phyloP scores from a whole-genome alignment of 1,140 invertebrate genomes.

The Magallana gigas region DNA sequence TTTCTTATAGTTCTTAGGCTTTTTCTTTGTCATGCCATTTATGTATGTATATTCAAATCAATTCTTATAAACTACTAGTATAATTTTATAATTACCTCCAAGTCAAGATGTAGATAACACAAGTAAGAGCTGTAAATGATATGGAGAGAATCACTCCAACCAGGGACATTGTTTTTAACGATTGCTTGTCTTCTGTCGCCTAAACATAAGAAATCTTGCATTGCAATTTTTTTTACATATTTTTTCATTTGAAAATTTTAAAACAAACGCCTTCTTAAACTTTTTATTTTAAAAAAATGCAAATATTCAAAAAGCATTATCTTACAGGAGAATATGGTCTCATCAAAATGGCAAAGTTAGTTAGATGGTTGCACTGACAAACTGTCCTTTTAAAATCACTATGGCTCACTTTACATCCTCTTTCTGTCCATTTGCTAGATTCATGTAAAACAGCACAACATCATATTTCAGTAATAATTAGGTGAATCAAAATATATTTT shows the following conservation, averaged over 20 bases:
- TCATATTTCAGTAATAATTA: too few species aligned
- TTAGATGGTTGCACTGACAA: constrained; percentile 65
- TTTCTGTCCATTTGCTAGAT: not conserved
- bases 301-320: not conserved
- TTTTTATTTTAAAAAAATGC: not conserved
- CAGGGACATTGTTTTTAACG: constrained; percentile 10
- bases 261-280: not conserved
- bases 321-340: constrained; percentile 53
- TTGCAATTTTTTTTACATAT: not conserved
- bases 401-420: not conserved
- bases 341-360: constrained; percentile 67
- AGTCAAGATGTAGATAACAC: constrained; percentile 23
- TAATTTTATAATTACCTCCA: constrained; percentile 26
- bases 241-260: not conserved
- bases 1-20: not conserved
- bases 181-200: not conserved
- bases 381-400: not conserved
- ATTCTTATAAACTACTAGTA: not conserved
- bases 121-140: constrained; percentile 21
- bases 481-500: not conserved
- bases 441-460: too few species aligned
- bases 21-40: not conserved
- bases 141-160: constrained; percentile 27
- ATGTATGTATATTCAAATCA: not conserved
- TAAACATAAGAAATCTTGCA: not conserved